These are phyloP conservation scores for Fopius arisanus DNA, from an alignment of 1,140 invertebrate species.

Conservation along the genomic window DNA sequence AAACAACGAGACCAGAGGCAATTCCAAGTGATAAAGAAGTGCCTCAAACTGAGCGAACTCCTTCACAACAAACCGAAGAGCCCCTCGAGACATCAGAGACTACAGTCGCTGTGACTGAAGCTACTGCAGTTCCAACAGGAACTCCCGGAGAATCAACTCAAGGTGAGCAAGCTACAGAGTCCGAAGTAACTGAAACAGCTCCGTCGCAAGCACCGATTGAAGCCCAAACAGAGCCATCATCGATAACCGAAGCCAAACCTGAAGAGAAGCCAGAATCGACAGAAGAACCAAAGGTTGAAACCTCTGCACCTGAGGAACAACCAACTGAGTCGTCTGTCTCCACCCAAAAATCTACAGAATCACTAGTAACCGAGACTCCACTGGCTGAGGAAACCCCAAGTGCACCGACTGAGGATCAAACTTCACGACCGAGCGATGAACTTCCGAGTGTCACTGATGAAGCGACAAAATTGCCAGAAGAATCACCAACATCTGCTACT, in stretches of 20 bases:
- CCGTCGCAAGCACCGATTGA: neutral
- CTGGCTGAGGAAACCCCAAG: conserved; percentile 10
- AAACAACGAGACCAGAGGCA: neutral
- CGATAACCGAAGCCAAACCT: neutral
- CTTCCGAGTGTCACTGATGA: conserved; percentile 9
- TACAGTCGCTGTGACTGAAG: neutral
- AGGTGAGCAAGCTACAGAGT: neutral
- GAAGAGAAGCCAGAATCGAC: conserved; percentile 24
- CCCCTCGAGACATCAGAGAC: neutral
- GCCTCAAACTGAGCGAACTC: neutral
- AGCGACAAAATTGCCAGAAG: neutral
- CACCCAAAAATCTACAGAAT: conserved; percentile 11
- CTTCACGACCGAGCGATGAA: conserved; percentile 3
- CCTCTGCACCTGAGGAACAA: neutral
- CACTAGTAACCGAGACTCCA: neutral
- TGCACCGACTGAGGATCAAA: neutral
- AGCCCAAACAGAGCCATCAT: neutral
- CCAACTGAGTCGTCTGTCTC: neutral
- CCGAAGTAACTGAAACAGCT: conserved; percentile 18
- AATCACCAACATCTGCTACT: neutral
- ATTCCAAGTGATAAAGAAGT: neutral
- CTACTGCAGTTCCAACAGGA: neutral
- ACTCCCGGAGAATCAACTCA: conserved; percentile 10
- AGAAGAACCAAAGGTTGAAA: neutral
- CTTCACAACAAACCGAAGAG: conserved; percentile 16